These are phyloP conservation scores for Nesospiza acunhae DNA, from an alignment of 2,113 vertebrate genomes.

Conservation along the genomic window DNA sequence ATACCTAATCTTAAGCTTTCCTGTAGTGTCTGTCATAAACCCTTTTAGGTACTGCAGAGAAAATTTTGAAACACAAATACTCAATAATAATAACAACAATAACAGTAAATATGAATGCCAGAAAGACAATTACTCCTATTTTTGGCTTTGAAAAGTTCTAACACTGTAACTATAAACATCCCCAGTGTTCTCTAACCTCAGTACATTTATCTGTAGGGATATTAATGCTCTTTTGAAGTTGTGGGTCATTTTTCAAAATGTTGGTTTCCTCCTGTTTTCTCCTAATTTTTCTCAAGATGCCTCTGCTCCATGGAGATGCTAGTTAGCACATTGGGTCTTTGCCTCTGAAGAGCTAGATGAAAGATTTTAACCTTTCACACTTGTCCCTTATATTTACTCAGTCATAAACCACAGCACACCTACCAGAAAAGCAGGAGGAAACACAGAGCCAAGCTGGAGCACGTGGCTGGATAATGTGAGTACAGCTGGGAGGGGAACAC, in stretches of 20 bases:
- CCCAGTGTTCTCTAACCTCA: neutral
- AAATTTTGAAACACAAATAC: neutral
- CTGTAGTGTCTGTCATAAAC: neutral
- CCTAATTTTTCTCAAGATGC: constrained; percentile 5
- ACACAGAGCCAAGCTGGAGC: neutral
- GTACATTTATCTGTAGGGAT: neutral
- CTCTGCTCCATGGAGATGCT: neutral
- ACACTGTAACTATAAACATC: neutral
- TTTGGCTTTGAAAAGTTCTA: neutral
- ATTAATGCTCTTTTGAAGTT: neutral
- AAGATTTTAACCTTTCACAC: neutral
- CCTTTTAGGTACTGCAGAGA: neutral
- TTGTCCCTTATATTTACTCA: neutral
- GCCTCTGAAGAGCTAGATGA: neutral
- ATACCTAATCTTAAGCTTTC: neutral
- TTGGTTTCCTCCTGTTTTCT: neutral
- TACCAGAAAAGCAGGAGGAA: neutral
- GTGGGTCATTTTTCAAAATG: neutral
- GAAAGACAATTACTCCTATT: neutral
- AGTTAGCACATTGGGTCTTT: neutral
- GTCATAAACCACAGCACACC: neutral
- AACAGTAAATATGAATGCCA: neutral
- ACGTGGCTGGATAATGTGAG: neutral
- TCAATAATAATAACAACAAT: neutral
- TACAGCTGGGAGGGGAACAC: neutral